A percentile compares a stretch with the other conserved stretches of the same genome.
Conservation (phyloP, 2,797 vertebrate species). For the Garrulus glandarius region DNA sequence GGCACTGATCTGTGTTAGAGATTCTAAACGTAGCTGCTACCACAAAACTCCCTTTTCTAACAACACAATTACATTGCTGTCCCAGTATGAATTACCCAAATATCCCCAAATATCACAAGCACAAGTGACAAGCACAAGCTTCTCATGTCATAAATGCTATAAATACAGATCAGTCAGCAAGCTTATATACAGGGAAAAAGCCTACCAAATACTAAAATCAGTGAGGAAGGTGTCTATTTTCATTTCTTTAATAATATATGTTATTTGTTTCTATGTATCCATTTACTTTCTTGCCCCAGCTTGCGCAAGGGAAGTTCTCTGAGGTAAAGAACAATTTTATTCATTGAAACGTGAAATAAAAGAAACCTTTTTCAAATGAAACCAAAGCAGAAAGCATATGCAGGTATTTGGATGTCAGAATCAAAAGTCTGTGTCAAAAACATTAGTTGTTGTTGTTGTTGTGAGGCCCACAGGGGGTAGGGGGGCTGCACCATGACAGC, state of each 20-base stretch:
- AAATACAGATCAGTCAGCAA: neutral
- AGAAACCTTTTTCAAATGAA: neutral
- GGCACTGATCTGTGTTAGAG: neutral
- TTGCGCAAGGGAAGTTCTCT: neutral
- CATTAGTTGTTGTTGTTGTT: neutral
- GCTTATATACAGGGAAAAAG: neutral
- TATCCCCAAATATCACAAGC: neutral
- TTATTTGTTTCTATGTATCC: neutral
- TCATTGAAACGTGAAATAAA: neutral
- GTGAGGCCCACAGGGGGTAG: neutral
- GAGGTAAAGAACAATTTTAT: neutral
- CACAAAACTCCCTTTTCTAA: neutral
- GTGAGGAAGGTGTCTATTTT: neutral
- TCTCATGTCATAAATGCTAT: neutral
- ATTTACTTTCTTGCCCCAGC: neutral
- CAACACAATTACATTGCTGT: neutral
- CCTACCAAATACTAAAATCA: neutral
- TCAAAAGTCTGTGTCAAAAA: neutral
- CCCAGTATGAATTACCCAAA: neutral
- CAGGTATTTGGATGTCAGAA: neutral
- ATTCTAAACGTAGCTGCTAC: neutral
- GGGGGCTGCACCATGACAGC: neutral
- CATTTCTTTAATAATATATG: neutral
- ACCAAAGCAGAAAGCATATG: neutral
- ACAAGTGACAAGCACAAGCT: neutral